Evolutionary conservation across 1,140 invertebrate genomes (phyloP), one percentile per base, ranked within the genome.

Genomic region (Drosophila chauvacae): DNA sequence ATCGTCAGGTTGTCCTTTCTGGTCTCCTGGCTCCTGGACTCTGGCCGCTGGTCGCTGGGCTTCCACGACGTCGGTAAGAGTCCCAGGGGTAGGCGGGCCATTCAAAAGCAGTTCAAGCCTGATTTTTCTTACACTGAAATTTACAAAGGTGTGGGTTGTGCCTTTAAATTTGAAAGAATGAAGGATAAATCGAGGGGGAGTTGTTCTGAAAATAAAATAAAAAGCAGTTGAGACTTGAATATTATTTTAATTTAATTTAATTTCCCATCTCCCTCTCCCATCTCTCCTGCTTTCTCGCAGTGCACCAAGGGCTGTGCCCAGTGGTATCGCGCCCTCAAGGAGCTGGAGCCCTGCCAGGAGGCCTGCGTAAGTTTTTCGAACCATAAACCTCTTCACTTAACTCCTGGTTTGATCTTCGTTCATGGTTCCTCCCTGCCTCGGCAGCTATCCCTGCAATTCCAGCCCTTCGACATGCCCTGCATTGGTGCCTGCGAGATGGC

Each of bases 391-490:
- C 23, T 23, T 23, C 23, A 23, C 23, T 23, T 23, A 18, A 9
- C 16, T 26, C 9, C n/a, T 4, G n/a, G 2, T 35, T 0, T 62
- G n/a, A 79, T 30, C 35, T 7, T 41, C 30, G 33, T 63, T 20
- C n/a, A 3, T 23, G 23, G 23, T 23, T 44, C 10, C 20, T 13
- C 18, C 1, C 23, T 23, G 2, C 23, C 23, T 10, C 28, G 10
- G 96, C 96, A 92, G 96, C 96, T 60, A 96, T 97, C 93, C 95
- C 96, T 92, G 95, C 96, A 91, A 96, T 96, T 48, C 91, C 97
- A 56, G 96, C 95, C 79, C 93, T 94, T 65, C 96, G 97, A 92
- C 95, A 95, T 90, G 94, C 96, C 91, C 39, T 91, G 94, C 94
- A 91, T 93, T 96, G 74, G 69, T 9, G 76, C 90, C 55, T 91